phyloP scores from a whole-genome alignment of 2,888 invertebrate genomes.

The Notodonta ziczac region DNA sequence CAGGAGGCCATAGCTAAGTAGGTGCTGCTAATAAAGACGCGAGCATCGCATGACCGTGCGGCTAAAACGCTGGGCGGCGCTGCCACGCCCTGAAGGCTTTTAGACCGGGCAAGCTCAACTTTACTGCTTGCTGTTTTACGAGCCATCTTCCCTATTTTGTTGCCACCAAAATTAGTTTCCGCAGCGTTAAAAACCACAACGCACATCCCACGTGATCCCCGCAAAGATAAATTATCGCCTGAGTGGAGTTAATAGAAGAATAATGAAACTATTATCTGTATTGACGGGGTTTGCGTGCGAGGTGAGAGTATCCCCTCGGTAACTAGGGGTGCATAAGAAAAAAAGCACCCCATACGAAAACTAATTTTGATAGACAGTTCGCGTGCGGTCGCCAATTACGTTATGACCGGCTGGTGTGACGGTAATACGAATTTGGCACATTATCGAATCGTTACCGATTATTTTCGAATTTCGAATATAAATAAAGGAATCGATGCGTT shows the following conservation, averaged over 20 bases:
- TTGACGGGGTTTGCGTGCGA: conserved; percentile 75
- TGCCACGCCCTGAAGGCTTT: conserved; percentile 69
- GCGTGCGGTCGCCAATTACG: conserved; percentile 79
- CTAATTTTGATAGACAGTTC: conserved; percentile 83
- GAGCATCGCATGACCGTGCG: conserved; percentile 59
- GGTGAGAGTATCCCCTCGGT: conserved; percentile 54
- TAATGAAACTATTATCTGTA: conserved; percentile 82
- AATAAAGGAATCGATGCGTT: conserved; percentile 66
- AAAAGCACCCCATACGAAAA: conserved; percentile 70
- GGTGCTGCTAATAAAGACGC: conserved; percentile 74
- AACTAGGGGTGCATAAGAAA: conserved; percentile 68
- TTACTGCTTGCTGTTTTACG: conserved; percentile 69
- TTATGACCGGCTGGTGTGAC: conserved; percentile 51
- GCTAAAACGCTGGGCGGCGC: conserved; percentile 76
- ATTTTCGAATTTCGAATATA: conserved; percentile 58
- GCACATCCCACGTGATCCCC: conserved; percentile 38
- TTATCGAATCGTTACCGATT: conserved; percentile 76
- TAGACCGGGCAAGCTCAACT: conserved; percentile 58
- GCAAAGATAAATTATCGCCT: conserved; percentile 66
- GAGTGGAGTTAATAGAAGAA: conserved; percentile 81
- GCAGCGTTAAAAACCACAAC: conserved; percentile 31
- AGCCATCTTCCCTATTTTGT: conserved; percentile 60
- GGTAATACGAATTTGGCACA: conserved; percentile 79
- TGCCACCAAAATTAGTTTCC: conserved; percentile 59
- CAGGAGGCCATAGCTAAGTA: conserved; percentile 48